Conservation (phyloP, 2,113 vertebrate species). For the Caranx melampygus region DNA sequence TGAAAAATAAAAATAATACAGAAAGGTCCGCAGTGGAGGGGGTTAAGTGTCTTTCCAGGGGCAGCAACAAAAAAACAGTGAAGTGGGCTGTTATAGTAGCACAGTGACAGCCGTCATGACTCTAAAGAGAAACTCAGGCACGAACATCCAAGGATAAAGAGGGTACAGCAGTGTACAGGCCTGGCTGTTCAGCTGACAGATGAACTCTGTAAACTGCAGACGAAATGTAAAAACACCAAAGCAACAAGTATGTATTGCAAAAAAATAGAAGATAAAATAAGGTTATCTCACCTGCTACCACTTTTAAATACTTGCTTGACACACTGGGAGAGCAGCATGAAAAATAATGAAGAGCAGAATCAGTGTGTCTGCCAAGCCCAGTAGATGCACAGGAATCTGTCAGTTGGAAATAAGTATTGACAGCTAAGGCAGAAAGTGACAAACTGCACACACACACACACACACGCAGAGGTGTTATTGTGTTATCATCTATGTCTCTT, state of each 20-base stretch:
- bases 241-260: neutral
- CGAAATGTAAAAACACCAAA: conserved; percentile 9
- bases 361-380: conserved; percentile 13
- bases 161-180: neutral
- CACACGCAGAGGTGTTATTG: neutral
- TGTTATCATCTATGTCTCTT: neutral
- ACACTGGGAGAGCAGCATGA: neutral
- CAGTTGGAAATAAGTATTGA: neutral
- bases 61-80: neutral
- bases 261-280: conserved; percentile 2
- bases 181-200: neutral
- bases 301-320: neutral
- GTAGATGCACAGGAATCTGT: neutral
- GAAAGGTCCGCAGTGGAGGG: neutral
- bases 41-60: neutral
- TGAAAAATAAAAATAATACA: neutral
- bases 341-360: conserved; percentile 19
- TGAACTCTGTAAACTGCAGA: neutral
- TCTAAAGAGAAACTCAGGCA: neutral
- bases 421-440: conserved; percentile 1
- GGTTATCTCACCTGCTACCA: neutral
- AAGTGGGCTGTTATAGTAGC: neutral
- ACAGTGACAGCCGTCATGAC: conserved; percentile 10
- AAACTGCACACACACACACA: neutral
- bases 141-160: neutral